phyloP scores from a whole-genome alignment of 2,113 vertebrate species.

The Nestor notabilis region DNA sequence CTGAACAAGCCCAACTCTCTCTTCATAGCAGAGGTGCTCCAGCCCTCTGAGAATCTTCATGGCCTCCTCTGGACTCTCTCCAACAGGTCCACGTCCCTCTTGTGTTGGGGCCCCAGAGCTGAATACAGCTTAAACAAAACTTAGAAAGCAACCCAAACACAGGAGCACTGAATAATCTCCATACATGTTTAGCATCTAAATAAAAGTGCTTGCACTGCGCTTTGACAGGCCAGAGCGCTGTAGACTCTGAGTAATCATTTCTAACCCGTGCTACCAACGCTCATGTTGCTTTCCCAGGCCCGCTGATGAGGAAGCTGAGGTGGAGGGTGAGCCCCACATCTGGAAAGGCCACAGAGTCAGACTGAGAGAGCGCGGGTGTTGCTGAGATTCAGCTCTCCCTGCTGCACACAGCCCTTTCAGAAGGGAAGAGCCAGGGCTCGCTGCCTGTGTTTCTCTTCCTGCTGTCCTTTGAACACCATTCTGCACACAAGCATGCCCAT shows the following conservation, averaged over 20 bases:
- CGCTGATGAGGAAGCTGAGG: not conserved
- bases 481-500: accelerated
- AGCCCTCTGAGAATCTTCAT: not conserved
- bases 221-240: not conserved
- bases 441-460: not conserved
- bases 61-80: not conserved
- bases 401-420: not conserved
- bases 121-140: not conserved
- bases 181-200: not conserved
- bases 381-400: not conserved
- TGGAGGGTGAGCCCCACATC: not conserved
- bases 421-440: accelerated
- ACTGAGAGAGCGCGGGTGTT: not conserved
- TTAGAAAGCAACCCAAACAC: slow-evolving; percentile 25
- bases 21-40: not conserved
- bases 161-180: not conserved
- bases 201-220: not conserved
- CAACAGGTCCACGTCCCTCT: not conserved
- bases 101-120: not conserved
- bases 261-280: not conserved
- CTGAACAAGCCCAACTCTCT: not conserved
- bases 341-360: not conserved
- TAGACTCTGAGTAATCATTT: not conserved
- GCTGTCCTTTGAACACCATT: not conserved
- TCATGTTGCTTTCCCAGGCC: not conserved